phyloP scores from a whole-genome alignment of 2,113 vertebrate species.

The Neodon shergylaensis region DNA sequence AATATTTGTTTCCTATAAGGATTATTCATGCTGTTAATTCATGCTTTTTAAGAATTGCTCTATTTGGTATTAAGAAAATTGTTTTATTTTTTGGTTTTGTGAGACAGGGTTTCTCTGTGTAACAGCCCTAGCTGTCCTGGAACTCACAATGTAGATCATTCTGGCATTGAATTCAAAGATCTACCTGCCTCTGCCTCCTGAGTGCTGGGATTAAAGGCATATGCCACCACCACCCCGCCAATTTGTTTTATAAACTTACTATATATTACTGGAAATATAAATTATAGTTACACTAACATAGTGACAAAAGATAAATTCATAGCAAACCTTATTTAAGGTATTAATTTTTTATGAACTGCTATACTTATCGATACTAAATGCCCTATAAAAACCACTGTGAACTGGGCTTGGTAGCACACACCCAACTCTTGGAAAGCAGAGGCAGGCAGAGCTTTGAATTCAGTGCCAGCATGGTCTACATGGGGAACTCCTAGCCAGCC shows the following conservation, averaged over 20 bases:
- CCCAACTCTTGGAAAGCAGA: not conserved
- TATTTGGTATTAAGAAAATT: conserved; percentile 31
- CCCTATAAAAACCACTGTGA: not conserved
- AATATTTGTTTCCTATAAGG: conserved; percentile 27
- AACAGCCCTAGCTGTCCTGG: not conserved
- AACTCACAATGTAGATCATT: not conserved
- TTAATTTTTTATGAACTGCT: conserved; percentile 24
- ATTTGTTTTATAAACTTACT: conserved; percentile 15
- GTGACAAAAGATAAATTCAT: not conserved
- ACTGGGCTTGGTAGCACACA: not conserved
- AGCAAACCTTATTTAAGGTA: conserved; percentile 45
- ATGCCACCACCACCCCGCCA: not conserved
- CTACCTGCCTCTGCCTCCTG: not conserved
- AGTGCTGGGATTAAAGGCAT: not conserved
- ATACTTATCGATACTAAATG: conserved; percentile 34
- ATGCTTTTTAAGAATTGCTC: not conserved
- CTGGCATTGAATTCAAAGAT: not conserved
- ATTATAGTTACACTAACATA: not conserved
- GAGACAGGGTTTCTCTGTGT: not conserved
- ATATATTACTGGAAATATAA: not conserved
- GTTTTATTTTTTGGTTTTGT: not conserved
- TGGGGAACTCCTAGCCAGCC: not conserved
- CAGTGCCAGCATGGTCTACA: not conserved
- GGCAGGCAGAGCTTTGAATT: not conserved
- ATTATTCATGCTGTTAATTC: not conserved